A percentile compares a stretch with the other conserved stretches of the same genome.
These are phyloP conservation scores for Apodemia zela DNA, from an alignment of 2,888 invertebrate species.

Conservation along the genomic window DNA sequence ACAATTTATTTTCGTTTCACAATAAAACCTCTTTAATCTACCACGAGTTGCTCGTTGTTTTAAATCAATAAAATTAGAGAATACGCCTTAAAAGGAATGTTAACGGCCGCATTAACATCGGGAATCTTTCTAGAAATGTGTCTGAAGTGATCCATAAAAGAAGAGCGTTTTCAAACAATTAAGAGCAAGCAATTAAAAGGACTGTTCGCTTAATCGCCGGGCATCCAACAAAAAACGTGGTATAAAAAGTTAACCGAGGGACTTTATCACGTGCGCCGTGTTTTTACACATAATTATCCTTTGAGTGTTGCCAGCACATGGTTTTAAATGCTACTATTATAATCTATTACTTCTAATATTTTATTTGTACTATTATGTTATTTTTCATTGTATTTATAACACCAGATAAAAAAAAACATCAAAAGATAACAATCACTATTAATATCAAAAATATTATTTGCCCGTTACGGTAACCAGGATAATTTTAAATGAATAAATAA, in stretches of 20 bases:
- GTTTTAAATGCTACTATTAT: neutral
- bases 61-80: slow-evolving; percentile 13
- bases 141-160: slow-evolving; percentile 31
- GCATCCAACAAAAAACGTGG: slow-evolving; percentile 42
- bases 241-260: slow-evolving; percentile 39
- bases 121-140: slow-evolving; percentile 22
- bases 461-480: too few species aligned
- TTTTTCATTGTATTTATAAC: too few species aligned
- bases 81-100: neutral
- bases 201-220: slow-evolving; percentile 53
- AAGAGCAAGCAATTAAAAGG: slow-evolving; percentile 56
- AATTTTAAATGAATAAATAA: too few species aligned
- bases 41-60: slow-evolving; percentile 9
- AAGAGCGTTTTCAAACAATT: slow-evolving; percentile 46
- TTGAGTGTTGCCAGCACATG: neutral
- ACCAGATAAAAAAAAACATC: too few species aligned
- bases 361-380: too few species aligned
- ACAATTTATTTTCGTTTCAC: slow-evolving; percentile 3
- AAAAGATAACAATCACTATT: too few species aligned
- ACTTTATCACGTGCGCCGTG: slow-evolving; percentile 40
- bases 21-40: slow-evolving; percentile 2
- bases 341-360: neutral
- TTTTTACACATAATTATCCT: slow-evolving; percentile 21
- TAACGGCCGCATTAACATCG: slow-evolving; percentile 19
- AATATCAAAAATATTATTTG: too few species aligned